phyloP scores from a whole-genome alignment of 2,797 vertebrate species.

The Paguma larvata region DNA sequence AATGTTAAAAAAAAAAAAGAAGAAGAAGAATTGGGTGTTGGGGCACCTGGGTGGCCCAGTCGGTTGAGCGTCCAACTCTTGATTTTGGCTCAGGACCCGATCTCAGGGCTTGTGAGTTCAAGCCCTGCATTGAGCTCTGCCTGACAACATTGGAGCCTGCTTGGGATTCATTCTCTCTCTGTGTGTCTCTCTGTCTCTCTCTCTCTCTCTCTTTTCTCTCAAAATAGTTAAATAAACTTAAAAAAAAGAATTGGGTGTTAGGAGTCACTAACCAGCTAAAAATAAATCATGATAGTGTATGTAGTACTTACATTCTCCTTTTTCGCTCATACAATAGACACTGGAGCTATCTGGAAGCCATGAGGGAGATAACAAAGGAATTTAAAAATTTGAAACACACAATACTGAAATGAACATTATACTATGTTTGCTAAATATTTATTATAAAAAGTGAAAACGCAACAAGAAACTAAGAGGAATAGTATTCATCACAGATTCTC shows the following conservation, averaged over 20 bases:
- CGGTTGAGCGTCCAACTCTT: too few relatives aligned
- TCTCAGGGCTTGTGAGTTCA: too few relatives aligned
- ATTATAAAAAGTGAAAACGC: background rate
- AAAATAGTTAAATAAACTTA: too few relatives aligned
- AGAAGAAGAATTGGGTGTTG: background rate
- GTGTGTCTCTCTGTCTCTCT: too few relatives aligned
- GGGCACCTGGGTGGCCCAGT: background rate
- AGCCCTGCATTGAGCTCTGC: too few relatives aligned
- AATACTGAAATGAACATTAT: conserved; percentile 69
- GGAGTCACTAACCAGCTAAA: conserved; percentile 76
- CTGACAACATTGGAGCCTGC: too few relatives aligned
- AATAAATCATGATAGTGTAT: conserved; percentile 79
- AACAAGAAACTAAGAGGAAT: conserved; percentile 42
- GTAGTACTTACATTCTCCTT: conserved; percentile 74
- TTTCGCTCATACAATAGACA: conserved; percentile 71
- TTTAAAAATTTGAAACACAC: conserved; percentile 67
- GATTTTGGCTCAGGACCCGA: too few relatives aligned
- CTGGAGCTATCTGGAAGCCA: conserved; percentile 54
- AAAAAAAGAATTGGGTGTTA: background rate
- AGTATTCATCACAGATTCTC: background rate
- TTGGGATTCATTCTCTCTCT: too few relatives aligned
- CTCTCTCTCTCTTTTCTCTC: too few relatives aligned
- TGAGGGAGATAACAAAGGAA: conserved; percentile 13
- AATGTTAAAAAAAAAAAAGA: too few relatives aligned
- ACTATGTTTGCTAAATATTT: conserved; percentile 42